phyloP scores from a whole-genome alignment of 2,113 vertebrate species.

The Entelurus aequoreus region DNA sequence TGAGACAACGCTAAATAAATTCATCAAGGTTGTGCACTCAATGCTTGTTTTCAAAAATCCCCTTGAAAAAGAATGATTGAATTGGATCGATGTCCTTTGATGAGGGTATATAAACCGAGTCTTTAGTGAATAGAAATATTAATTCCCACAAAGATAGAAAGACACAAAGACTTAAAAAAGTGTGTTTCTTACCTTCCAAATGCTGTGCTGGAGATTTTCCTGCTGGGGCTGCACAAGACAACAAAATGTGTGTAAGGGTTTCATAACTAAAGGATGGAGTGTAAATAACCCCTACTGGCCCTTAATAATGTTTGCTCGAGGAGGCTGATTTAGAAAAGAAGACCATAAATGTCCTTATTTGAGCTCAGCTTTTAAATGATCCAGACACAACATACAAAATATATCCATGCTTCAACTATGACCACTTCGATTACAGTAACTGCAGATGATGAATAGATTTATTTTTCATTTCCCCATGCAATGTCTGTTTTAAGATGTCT shows the following conservation, averaged over 20 bases:
- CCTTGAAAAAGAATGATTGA: no score
- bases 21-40: no score
- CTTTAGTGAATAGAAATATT: neutral
- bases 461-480: neutral
- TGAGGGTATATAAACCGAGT: no score
- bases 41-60: no score
- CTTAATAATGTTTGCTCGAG: conserved; percentile 16
- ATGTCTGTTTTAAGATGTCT: no score
- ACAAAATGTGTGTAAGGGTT: conserved; percentile 13
- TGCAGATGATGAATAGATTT: neutral
- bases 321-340: conserved; percentile 6
- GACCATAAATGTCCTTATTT: neutral
- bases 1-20: no score
- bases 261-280: neutral
- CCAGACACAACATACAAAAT: neutral
- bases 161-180: neutral
- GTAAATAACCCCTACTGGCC: conserved; percentile 9
- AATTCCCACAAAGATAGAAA: conserved; percentile 3
- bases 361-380: neutral
- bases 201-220: conserved; percentile 94
- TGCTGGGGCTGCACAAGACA: conserved; percentile 80
- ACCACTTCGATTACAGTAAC: neutral
- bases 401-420: neutral
- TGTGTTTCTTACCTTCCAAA: conserved; percentile 85
- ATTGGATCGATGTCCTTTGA: no score